phyloP scores from a whole-genome alignment of 1,140 invertebrate genomes.

The Saccostrea cuccullata region DNA sequence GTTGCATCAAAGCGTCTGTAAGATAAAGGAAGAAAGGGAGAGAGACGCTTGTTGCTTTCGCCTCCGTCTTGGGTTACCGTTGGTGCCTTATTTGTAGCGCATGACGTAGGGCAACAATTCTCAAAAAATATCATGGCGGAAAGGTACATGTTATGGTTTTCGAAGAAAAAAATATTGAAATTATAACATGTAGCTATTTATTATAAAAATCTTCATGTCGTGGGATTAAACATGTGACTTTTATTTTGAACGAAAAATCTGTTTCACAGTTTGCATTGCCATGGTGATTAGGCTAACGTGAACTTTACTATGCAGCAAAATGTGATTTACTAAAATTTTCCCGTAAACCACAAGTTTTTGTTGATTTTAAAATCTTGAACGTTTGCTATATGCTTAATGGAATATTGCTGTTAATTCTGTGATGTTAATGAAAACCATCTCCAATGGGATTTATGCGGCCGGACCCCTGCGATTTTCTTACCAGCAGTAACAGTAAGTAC shows the following conservation, averaged over 20 bases:
- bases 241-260: not conserved
- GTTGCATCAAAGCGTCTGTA: slow-evolving; percentile 26
- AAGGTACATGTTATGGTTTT: slow-evolving; percentile 29
- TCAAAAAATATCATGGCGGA: slow-evolving; percentile 31
- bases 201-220: not conserved
- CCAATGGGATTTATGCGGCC: slow-evolving; percentile 36
- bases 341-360: slow-evolving; percentile 7
- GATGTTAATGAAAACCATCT: slow-evolving; percentile 26
- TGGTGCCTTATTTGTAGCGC: slow-evolving; percentile 28
- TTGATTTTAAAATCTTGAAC: not conserved
- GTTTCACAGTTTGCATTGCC: slow-evolving; percentile 21
- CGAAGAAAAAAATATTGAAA: slow-evolving; percentile 28
- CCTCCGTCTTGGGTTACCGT: slow-evolving; percentile 4
- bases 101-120: slow-evolving; percentile 35
- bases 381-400: not conserved
- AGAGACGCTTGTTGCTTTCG: slow-evolving; percentile 26
- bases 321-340: not conserved
- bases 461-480: not conserved
- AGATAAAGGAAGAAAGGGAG: slow-evolving; percentile 37
- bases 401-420: slow-evolving; percentile 17
- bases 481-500: slow-evolving; percentile 21
- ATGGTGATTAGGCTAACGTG: slow-evolving; percentile 5
- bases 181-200: not conserved
- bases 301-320: slow-evolving; percentile 8
- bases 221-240: slow-evolving; percentile 5